A percentile compares a stretch with the other conserved stretches of the same genome.
These are phyloP conservation scores for Porites rus DNA, from an alignment of 92 coral and sea anemone genomes.

Conservation along the genomic window DNA sequence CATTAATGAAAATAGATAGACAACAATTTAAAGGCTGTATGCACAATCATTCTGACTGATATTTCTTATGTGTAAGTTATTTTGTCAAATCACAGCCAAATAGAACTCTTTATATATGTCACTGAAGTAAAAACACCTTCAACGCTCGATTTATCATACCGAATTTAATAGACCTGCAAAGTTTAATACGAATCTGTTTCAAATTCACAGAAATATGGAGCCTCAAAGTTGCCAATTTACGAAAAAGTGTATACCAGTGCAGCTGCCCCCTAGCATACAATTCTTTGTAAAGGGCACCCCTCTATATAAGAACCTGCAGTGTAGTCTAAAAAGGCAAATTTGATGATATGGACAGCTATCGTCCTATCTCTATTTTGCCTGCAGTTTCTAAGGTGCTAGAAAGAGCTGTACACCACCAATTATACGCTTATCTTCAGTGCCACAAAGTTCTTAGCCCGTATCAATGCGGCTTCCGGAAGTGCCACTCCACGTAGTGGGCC, in stretches of 20 bases:
- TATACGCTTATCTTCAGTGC: too few species aligned
- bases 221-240: slow-evolving; percentile 30
- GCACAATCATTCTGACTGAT: slow-evolving; percentile 16
- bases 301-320: too few species aligned
- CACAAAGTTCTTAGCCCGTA: too few species aligned
- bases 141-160: slow-evolving; percentile 18
- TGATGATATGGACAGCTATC: too few species aligned
- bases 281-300: background rate
- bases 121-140: slow-evolving; percentile 13
- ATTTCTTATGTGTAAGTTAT: slow-evolving; percentile 12
- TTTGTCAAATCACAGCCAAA: slow-evolving; percentile 31
- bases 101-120: slow-evolving; percentile 27
- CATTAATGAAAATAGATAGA: slow-evolving; percentile 20
- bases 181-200: slow-evolving; percentile 26
- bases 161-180: slow-evolving; percentile 23
- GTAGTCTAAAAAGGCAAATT: too few species aligned
- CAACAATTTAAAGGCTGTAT: slow-evolving; percentile 6
- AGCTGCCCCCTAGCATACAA: slow-evolving; percentile 3
- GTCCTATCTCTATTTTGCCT: too few species aligned
- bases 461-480: too few species aligned
- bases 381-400: too few species aligned
- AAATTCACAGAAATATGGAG: slow-evolving; percentile 31
- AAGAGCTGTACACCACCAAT: too few species aligned
- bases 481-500: too few species aligned
- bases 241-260: slow-evolving; percentile 26